Evolutionary conservation across 2,888 invertebrate genomes (phyloP).

Genomic region (Parnassius smintheus): DNA sequence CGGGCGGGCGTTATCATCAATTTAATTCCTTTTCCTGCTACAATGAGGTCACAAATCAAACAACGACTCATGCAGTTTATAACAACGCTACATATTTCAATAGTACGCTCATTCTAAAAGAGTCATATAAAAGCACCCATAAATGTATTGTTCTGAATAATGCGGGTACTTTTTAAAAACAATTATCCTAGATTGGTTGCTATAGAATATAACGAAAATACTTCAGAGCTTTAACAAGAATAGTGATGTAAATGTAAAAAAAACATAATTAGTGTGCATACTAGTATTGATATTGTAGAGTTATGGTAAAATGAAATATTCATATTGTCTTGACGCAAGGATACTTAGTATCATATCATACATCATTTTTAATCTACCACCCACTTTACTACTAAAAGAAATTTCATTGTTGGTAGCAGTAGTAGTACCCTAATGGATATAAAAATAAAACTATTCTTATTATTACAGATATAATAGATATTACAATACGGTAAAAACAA

Average conservation of each 20-base stretch:
- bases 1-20: conserved; percentile 64
- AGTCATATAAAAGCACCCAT: not conserved
- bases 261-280: too few relatives aligned
- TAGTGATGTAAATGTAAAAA: not conserved
- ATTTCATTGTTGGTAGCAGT: too few relatives aligned
- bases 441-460: too few relatives aligned
- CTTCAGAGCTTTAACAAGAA: conserved; percentile 1
- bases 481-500: too few relatives aligned
- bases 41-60: conserved; percentile 76
- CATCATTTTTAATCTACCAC: too few relatives aligned
- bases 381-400: too few relatives aligned
- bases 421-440: too few relatives aligned
- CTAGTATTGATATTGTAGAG: too few relatives aligned
- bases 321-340: not conserved
- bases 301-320: not conserved
- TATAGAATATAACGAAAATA: not conserved
- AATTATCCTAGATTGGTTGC: not conserved
- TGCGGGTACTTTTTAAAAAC: conserved; percentile 7
- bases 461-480: too few relatives aligned
- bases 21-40: conserved; percentile 75
- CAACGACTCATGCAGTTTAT: conserved; percentile 46
- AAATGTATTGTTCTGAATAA: not conserved
- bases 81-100: conserved; percentile 34
- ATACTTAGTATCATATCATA: not conserved
- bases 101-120: not conserved